These are phyloP conservation scores for Andricus quercusramuli DNA, from an alignment of 2,888 invertebrate genomes.

Conservation along the genomic window DNA sequence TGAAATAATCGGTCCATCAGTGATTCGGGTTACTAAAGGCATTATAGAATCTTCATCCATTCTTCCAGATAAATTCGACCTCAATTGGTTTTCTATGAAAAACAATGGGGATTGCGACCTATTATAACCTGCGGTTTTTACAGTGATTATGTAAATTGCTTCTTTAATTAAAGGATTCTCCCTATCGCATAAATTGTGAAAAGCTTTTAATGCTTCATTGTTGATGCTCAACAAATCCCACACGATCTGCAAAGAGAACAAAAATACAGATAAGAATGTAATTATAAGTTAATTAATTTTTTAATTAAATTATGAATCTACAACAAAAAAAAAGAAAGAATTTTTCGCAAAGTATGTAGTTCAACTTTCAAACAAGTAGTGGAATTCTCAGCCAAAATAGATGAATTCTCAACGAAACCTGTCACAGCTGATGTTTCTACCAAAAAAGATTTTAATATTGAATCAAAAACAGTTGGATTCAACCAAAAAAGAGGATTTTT, in stretches of 20 bases:
- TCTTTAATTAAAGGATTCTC: conserved; percentile 78
- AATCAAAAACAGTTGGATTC: no score
- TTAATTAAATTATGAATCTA: no score
- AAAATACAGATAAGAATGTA: neutral
- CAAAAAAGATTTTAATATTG: no score
- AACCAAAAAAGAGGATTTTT: no score
- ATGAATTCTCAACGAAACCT: no score
- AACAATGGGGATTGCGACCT: conserved; percentile 55
- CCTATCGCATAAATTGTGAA: conserved; percentile 82
- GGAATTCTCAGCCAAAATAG: no score
- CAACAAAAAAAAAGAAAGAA: no score
- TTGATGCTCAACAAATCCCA: conserved; percentile 67
- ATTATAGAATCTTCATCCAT: conserved; percentile 77
- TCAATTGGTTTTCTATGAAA: conserved; percentile 74
- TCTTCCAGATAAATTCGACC: conserved; percentile 70
- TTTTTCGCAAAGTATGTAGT: no score
- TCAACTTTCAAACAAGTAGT: no score
- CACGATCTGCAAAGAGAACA: conserved; percentile 66
- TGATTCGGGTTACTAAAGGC: conserved; percentile 79
- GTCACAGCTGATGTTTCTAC: no score
- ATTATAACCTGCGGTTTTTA: conserved; percentile 69
- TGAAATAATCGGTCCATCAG: conserved; percentile 72
- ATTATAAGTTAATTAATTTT: no score
- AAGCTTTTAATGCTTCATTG: conserved; percentile 74
- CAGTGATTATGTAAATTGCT: conserved; percentile 78